These are phyloP conservation scores for Cataglyphis altisquamis DNA, from an alignment of 2,888 invertebrate genomes.

Conservation along the genomic window DNA sequence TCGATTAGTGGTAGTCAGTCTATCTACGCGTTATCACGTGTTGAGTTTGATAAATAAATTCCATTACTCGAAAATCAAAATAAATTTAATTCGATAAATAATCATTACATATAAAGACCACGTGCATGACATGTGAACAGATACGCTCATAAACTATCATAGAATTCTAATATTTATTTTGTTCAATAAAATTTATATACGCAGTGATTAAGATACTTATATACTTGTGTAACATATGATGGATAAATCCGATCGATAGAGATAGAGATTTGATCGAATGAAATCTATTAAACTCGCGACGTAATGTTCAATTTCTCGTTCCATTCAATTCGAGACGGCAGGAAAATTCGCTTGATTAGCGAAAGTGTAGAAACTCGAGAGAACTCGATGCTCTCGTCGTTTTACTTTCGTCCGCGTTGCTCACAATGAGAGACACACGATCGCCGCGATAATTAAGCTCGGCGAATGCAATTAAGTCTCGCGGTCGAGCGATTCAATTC, in stretches of 20 bases:
- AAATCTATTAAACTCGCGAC: neutral
- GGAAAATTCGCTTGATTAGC: conserved; percentile 45
- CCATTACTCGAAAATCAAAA: neutral
- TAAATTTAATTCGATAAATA: neutral
- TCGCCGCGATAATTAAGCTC: conserved; percentile 28
- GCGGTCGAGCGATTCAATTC: neutral
- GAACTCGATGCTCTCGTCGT: conserved; percentile 33
- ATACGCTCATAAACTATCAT: neutral
- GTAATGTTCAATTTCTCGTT: conserved; percentile 19
- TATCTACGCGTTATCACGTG: conserved; percentile 10
- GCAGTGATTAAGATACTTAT: conserved; percentile 1
- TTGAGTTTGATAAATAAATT: conserved; percentile 5
- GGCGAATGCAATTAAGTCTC: conserved; percentile 2
- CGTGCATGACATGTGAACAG: neutral
- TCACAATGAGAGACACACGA: conserved; percentile 18
- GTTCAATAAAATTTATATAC: neutral
- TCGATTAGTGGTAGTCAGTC: conserved; percentile 60
- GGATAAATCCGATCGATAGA: neutral
- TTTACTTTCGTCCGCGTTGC: conserved; percentile 43
- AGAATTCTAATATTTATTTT: neutral
- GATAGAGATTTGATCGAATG: neutral
- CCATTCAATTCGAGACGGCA: conserved; percentile 22
- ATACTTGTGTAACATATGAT: neutral
- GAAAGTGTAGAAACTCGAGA: conserved; percentile 49
- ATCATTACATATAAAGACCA: neutral